Evolutionary conservation across 2,113 vertebrate genomes (phyloP), one percentile per base, ranked within the genome.

Genomic region (Corvus cornix): DNA sequence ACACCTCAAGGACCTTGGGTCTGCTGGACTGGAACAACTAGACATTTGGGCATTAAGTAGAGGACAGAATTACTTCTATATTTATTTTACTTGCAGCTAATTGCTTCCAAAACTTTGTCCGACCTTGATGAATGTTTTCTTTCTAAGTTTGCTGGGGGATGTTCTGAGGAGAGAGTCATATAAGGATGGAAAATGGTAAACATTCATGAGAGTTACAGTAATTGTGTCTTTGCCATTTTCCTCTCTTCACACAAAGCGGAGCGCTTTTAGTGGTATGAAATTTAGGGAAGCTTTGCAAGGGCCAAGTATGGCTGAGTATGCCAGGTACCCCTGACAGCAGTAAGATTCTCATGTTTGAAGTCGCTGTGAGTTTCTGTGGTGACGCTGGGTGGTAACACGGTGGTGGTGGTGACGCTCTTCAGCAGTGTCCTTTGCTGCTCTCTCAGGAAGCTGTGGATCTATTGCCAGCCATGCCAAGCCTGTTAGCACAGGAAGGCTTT

Each of bases 91-190:
- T 95, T 87, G 51, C 56, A 78, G 26, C 35, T 90, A 95, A 75
- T 95, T 95, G 64, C 80, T 81, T 91, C 82, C 76, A 92, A 95
- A 96, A 95, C 83, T 95, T 95, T 84, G 80, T 31, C 68, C 7
- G 3, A 81, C 84, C 93, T 93, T 95, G 89, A 95, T 92, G 80
- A 87, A 89, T 97, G 64, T 97, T 93, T 95, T 95, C 83, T 84
- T 95, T 93, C 48, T 67, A 72, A 90, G 63, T 63, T 96, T 92
- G 94, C 58, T 93, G 56, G 53, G 52, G 58, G 51, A 80, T 94
- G 93, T 93, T 93, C 51, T 26, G 75, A 93, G 78, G 67, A 93
- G 21, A 21, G 87, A 95, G 93, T 95, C 93, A 88, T 94, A 44
- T 18, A 83, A 86, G 79, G 52, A 31, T 86, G 55, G 33, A 90